Conservation (phyloP, 2,113 vertebrate genomes). For the Xenopus laevis region DNA sequence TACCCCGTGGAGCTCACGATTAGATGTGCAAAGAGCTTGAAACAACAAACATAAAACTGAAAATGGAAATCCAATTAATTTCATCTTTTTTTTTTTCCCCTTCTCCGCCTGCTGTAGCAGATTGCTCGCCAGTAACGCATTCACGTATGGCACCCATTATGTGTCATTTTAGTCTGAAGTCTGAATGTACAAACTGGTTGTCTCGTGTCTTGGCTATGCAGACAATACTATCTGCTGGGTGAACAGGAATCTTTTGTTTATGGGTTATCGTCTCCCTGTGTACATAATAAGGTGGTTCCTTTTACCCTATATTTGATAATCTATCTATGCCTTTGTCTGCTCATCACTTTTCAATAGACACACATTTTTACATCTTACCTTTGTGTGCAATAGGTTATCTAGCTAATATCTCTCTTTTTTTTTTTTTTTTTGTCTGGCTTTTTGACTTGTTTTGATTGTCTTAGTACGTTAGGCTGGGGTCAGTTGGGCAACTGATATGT, state of each 20-base stretch:
- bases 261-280: neutral
- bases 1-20: too few species aligned
- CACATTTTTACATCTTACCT: neutral
- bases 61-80: neutral
- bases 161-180: neutral
- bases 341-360: slow-evolving; percentile 11
- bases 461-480: too few species aligned
- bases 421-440: too few species aligned
- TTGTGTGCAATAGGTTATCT: neutral
- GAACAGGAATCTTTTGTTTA: neutral
- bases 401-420: too few species aligned
- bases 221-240: slow-evolving; percentile 3
- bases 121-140: neutral
- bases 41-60: neutral
- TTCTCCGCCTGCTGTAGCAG: neutral
- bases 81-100: neutral
- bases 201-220: slow-evolving; percentile 15
- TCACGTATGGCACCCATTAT: neutral
- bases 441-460: too few species aligned
- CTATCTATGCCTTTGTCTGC: slow-evolving; percentile 4
- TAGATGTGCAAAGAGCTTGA: neutral
- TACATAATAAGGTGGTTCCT: neutral
- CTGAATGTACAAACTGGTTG: slow-evolving; percentile 15
- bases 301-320: slow-evolving; percentile 12
- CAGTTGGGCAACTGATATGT: too few species aligned